Conservation (phyloP, 1,140 invertebrate species). For the Frieseomelitta varia region DNA sequence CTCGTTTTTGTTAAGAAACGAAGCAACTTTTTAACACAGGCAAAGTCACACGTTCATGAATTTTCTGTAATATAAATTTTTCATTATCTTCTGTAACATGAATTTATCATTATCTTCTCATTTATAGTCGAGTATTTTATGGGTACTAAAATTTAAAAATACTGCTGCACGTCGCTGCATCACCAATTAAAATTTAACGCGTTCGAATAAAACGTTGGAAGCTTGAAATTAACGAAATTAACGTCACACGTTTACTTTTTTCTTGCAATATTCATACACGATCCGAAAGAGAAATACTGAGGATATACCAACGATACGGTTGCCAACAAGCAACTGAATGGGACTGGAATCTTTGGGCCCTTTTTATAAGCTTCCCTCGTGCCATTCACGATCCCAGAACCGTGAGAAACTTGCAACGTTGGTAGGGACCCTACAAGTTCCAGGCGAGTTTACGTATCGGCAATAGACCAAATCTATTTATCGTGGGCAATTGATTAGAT, state of each 20-base stretch:
- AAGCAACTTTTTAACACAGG: background rate
- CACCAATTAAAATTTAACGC: too few relatives aligned
- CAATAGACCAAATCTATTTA: background rate
- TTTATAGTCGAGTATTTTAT: background rate
- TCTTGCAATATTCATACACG: background rate
- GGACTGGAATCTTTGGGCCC: background rate
- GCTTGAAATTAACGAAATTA: background rate
- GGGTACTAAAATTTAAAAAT: background rate
- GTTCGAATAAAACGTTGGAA: background rate
- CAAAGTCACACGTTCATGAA: background rate
- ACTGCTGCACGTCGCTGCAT: background rate
- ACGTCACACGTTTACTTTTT: background rate
- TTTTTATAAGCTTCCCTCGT: constrained; percentile 35
- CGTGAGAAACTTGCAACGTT: constrained; percentile 30
- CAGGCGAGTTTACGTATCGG: constrained; percentile 2
- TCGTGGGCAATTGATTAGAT: constrained; percentile 24
- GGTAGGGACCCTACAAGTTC: constrained; percentile 16
- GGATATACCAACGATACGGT: background rate
- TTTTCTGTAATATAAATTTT: too few relatives aligned
- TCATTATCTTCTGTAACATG: background rate
- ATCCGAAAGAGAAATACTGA: background rate
- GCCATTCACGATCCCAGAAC: background rate
- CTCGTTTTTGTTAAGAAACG: background rate
- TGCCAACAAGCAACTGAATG: constrained; percentile 11
- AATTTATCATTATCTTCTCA: background rate